These are phyloP conservation scores for Megamerina dolium DNA, from an alignment of 2,888 invertebrate species.

Conservation along the genomic window DNA sequence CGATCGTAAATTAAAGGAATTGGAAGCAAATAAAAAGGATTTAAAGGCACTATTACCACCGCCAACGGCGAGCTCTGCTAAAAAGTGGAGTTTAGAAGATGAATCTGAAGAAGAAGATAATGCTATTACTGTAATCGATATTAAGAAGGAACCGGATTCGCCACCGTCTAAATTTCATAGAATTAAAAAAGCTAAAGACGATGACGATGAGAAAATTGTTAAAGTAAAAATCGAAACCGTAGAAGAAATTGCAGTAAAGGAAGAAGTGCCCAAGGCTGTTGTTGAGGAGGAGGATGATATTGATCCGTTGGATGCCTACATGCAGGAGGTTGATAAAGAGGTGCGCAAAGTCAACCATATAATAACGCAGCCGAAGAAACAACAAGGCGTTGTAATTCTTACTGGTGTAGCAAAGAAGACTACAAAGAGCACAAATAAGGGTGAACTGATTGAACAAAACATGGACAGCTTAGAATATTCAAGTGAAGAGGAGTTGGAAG, in stretches of 20 bases:
- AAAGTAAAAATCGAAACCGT: slow-evolving; percentile 29
- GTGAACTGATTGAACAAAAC: slow-evolving; percentile 98
- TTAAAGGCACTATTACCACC: slow-evolving; percentile 59
- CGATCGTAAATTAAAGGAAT: slow-evolving; percentile 81
- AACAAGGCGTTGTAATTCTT: slow-evolving; percentile 66
- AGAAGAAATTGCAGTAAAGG: slow-evolving; percentile 46
- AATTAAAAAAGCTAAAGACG: slow-evolving; percentile 34
- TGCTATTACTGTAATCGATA: slow-evolving; percentile 19
- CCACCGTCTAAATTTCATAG: slow-evolving; percentile 42
- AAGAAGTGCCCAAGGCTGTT: slow-evolving; percentile 40
- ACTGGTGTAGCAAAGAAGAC: slow-evolving; percentile 77
- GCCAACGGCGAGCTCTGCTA: slow-evolving; percentile 56
- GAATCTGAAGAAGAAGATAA: slow-evolving; percentile 89
- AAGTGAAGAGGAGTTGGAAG: slow-evolving; percentile 93
- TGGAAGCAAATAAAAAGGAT: slow-evolving; percentile 74
- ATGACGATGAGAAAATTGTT: slow-evolving; percentile 35
- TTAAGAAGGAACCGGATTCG: slow-evolving; percentile 37
- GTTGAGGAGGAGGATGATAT: slow-evolving; percentile 57
- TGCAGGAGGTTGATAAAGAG: slow-evolving; percentile 74
- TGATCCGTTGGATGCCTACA: slow-evolving; percentile 96
- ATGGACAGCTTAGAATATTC: slow-evolving; percentile 97
- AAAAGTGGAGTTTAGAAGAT: slow-evolving; percentile 94
- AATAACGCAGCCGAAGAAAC: slow-evolving; percentile 47
- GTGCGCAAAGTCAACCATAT: slow-evolving; percentile 48
- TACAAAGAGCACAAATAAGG: slow-evolving; percentile 70